These are phyloP conservation scores for Ennomos quercinarius DNA, from an alignment of 2,888 invertebrate species.

Conservation along the genomic window DNA sequence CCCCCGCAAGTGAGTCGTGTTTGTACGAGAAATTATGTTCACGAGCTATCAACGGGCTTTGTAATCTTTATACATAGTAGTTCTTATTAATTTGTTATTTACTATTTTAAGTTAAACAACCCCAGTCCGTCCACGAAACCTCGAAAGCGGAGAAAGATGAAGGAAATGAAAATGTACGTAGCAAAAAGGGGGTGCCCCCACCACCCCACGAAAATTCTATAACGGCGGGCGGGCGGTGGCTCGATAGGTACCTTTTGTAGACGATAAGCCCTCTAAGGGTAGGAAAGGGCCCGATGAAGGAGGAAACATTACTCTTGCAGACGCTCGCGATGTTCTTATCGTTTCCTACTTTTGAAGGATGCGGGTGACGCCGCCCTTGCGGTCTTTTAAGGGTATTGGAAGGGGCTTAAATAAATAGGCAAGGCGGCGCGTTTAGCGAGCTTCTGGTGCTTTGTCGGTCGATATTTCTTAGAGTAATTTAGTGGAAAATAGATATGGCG, in stretches of 20 bases:
- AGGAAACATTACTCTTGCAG: slow-evolving; percentile 80
- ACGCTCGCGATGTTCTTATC: slow-evolving; percentile 78
- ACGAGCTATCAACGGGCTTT: too few relatives aligned
- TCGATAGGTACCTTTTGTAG: slow-evolving; percentile 79
- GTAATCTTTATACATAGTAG: too few relatives aligned
- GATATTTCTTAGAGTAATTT: too few relatives aligned
- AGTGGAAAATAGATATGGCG: neutral
- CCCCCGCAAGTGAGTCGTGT: too few relatives aligned
- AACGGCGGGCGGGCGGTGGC: slow-evolving; percentile 70
- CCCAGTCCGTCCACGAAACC: slow-evolving; percentile 62
- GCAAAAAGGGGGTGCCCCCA: slow-evolving; percentile 76
- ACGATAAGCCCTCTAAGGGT: slow-evolving; percentile 74
- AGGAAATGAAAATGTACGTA: slow-evolving; percentile 85
- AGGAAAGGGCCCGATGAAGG: slow-evolving; percentile 44
- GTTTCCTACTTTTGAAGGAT: slow-evolving; percentile 72
- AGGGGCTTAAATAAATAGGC: slow-evolving; percentile 15
- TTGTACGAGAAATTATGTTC: too few relatives aligned
- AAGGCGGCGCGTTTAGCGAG: slow-evolving; percentile 3
- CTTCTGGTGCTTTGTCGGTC: too few relatives aligned
- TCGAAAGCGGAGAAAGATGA: slow-evolving; percentile 84
- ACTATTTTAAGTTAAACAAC: slow-evolving; percentile 13
- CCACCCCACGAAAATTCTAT: slow-evolving; percentile 80
- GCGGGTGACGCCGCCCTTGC: slow-evolving; percentile 42
- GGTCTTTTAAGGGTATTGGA: slow-evolving; percentile 27
- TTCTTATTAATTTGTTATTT: neutral